Evolutionary conservation across 2,797 vertebrate species (phyloP), one percentile per base, ranked within the genome.

Genomic region (Emys orbicularis): DNA sequence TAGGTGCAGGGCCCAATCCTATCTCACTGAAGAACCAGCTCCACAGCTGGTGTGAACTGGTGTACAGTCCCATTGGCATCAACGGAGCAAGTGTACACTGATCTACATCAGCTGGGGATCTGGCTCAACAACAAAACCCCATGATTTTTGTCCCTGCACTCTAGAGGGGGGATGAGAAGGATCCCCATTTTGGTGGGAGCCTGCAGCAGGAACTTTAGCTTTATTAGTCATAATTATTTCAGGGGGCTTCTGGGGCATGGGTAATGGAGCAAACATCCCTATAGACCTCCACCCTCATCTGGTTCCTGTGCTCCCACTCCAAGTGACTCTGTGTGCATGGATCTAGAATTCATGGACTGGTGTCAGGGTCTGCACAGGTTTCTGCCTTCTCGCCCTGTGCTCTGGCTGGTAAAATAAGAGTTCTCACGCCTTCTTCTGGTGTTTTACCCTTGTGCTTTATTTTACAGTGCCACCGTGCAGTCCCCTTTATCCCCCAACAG

Each of bases 291-390:
- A 18, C 53, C 5, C 37, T 13, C 16, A 11, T 80, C 77, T 61
- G 79, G 53, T 13, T n/a, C 16, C 13, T 79, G 41, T 5, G 21
- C 13, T 19, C 50, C 76, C 37, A 50, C 7, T 81, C 34, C 77
- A 54, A n/a, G 57, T 74, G 0, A 0, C 41, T 44, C 44, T 31
- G 61, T 41, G 56, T 21, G 8, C 37, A 29, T 23, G 53, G 79
- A 53, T 4, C 44, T 50, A 29, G 53, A 84, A 25, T 49, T 29
- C 72, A 13, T 77, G 25, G 44, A 47, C 13, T 31, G 44, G 44
- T 44, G 44, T 44, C 44, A 44, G 44, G 44, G 44, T 8, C 44
- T 44, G 44, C 44, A 44, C 44, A 44, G 44, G 44, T 44, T 44
- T 44, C 44, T 44, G 44, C 44, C 2, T 8, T 44, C 44, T 44